Conservation (phyloP, 2,113 vertebrate genomes). For the Myodes glareolus region DNA sequence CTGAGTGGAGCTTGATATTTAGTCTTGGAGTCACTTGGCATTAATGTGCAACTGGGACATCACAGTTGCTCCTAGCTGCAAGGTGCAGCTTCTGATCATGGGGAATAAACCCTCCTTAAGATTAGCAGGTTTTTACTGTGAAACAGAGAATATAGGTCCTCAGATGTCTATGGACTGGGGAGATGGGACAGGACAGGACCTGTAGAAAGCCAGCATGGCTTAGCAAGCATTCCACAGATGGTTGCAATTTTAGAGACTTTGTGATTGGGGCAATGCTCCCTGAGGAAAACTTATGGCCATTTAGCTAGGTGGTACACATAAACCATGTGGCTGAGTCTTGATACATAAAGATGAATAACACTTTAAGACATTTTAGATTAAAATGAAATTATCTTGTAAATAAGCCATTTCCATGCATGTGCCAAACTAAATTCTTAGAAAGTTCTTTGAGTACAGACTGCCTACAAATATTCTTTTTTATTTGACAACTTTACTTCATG, state of each 20-base stretch:
- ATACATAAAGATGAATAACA: not conserved
- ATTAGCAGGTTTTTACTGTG: not conserved
- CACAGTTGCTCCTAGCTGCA: not conserved
- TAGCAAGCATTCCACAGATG: not conserved
- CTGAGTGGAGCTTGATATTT: not conserved
- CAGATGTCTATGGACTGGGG: not conserved
- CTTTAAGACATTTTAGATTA: not conserved
- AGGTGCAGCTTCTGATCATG: not conserved
- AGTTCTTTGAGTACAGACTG: not conserved
- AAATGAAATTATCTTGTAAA: constrained; percentile 1
- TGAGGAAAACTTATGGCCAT: not conserved
- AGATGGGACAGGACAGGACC: too few relatives aligned
- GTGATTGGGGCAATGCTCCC: not conserved
- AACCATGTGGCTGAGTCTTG: not conserved
- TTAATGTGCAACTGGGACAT: not conserved
- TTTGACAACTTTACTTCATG: not conserved
- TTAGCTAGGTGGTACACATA: not conserved
- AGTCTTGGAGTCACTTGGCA: not conserved
- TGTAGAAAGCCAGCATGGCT: not conserved
- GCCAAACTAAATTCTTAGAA: not conserved
- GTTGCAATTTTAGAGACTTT: not conserved
- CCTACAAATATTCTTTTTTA: constrained; percentile 19
- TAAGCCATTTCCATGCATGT: not conserved
- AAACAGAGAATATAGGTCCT: not conserved
- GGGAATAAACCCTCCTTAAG: not conserved